Base-by-base conservation (phyloP, 2,888 invertebrate species). In the Volucella bombylans region DNA sequence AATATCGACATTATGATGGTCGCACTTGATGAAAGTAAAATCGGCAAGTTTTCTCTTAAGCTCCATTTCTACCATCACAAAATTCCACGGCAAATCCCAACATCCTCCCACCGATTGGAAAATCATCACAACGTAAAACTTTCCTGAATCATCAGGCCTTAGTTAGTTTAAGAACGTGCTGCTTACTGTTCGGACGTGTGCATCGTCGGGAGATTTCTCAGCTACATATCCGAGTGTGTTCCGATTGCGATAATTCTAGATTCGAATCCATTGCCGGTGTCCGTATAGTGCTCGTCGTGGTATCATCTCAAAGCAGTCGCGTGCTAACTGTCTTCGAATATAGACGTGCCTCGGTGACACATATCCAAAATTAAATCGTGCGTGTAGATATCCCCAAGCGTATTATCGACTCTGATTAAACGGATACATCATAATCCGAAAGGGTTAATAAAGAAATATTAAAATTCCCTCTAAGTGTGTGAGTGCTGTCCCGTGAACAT, bases 271-370 rank as follows among this genome's bases (percentile, higher is more conserved):
- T 54, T 62, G 57, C 68, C 69, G 55, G 47, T 67, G n/a, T 8
- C 31, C 67, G 61, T 68, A 49, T 45, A 45, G 68, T 45, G 39
- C 10, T 31, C 23, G 64, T 31, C 31, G 6, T 31, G 31, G 6
- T 43, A 55, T 71, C 71, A 52, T 76, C 74, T 59, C 23, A 43
- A 71, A 67, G 76, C 67, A 85, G 85, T 85, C 85, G 85, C 76
- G 71, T 76, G 85, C 61, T 77, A 49, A 62, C 81, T 62, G 23
- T 59, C 72, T 15, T 62, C 57, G 67, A 52, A 45, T 62, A n/a
- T 57, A 68, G 85, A 65, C 59, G 59, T 14, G 11, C 12, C 31
- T 39, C 43, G n/a, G 45, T 80, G 65, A 65, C 31, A 54, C 12
- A 1, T 15, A 57, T 12, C 31, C 43, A 2, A 10, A 14, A 9